Evolutionary conservation across 2,113 vertebrate genomes (phyloP).

Genomic region (Tragelaphus buxtoni): DNA sequence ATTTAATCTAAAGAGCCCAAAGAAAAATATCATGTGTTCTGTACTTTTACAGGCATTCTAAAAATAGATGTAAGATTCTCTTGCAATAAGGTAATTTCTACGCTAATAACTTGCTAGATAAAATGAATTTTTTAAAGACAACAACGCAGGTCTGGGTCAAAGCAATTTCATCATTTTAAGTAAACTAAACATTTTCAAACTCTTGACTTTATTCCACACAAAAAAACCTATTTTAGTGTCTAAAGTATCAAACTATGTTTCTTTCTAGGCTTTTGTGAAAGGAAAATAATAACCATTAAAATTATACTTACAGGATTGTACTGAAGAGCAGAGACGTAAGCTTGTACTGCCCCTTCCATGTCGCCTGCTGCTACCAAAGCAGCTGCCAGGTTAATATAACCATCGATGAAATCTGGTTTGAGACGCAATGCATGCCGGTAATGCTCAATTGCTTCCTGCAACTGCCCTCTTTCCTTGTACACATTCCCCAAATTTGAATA

Average conservation of each 20-base stretch:
- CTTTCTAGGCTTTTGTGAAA: slow-evolving; percentile 13
- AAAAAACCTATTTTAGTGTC: neutral
- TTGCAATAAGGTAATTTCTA: neutral
- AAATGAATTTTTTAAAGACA: neutral
- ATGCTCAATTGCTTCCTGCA: slow-evolving; percentile 98
- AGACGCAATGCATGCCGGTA: slow-evolving; percentile 96
- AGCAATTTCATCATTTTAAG: slow-evolving; percentile 45
- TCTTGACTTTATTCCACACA: slow-evolving; percentile 19
- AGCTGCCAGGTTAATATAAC: slow-evolving; percentile 98
- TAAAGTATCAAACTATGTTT: neutral
- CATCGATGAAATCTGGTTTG: slow-evolving; percentile 99
- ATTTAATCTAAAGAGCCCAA: slow-evolving; percentile 8
- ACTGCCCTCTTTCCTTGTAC: slow-evolving; percentile 98
- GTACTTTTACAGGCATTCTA: neutral
- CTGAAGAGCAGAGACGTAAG: slow-evolving; percentile 98
- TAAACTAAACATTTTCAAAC: slow-evolving; percentile 23
- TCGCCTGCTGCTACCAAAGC: slow-evolving; percentile 97
- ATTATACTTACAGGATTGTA: slow-evolving; percentile 95
- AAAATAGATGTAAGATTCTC: neutral
- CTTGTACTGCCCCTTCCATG: slow-evolving; percentile 99
- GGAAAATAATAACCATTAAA: slow-evolving; percentile 27
- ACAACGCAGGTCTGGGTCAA: neutral
- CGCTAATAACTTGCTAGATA: neutral
- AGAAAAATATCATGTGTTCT: neutral
- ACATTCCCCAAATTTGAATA: slow-evolving; percentile 99